These are phyloP conservation scores for Blastomussa wellsi DNA, from an alignment of 92 coral and sea anemone genomes.

Conservation along the genomic window DNA sequence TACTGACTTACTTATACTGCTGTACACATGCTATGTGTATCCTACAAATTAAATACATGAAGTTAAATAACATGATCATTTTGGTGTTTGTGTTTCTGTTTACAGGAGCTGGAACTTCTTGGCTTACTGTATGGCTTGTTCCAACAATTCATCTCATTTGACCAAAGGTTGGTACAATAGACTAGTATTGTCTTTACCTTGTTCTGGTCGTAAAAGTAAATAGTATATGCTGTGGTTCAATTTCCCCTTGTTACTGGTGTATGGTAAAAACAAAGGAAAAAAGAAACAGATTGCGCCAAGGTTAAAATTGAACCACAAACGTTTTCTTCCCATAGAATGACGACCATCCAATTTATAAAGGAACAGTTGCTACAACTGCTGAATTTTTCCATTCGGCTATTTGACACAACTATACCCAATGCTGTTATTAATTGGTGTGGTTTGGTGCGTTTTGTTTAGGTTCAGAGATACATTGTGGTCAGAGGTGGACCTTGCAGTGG, in stretches of 20 bases:
- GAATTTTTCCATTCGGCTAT: too few species aligned
- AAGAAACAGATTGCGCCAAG: too few species aligned
- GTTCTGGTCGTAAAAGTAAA: too few species aligned
- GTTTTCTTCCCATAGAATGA: too few species aligned
- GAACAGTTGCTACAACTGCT: too few species aligned
- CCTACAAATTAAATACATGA: neutral
- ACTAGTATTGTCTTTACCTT: neutral
- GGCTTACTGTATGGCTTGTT: slow-evolving; percentile 94
- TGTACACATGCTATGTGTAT: neutral
- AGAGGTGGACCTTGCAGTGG: slow-evolving; percentile 87
- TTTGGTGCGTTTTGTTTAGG: slow-evolving; percentile 48
- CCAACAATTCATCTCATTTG: slow-evolving; percentile 95
- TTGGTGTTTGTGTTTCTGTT: neutral
- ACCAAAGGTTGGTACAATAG: slow-evolving; percentile 71
- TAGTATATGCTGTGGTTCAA: too few species aligned
- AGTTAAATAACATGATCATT: neutral
- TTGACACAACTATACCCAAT: neutral
- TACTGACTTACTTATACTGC: too few species aligned
- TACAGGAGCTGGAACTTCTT: slow-evolving; percentile 89
- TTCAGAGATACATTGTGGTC: slow-evolving; percentile 98
- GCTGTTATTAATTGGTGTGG: neutral
- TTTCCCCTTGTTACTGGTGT: too few species aligned
- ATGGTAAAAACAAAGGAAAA: too few species aligned
- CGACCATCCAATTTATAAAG: too few species aligned
- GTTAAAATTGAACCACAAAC: too few species aligned